A percentile compares a stretch with the other conserved stretches of the same genome.
phyloP scores from a whole-genome alignment of 2,113 vertebrate species.

The Eulacestoma nigropectus region DNA sequence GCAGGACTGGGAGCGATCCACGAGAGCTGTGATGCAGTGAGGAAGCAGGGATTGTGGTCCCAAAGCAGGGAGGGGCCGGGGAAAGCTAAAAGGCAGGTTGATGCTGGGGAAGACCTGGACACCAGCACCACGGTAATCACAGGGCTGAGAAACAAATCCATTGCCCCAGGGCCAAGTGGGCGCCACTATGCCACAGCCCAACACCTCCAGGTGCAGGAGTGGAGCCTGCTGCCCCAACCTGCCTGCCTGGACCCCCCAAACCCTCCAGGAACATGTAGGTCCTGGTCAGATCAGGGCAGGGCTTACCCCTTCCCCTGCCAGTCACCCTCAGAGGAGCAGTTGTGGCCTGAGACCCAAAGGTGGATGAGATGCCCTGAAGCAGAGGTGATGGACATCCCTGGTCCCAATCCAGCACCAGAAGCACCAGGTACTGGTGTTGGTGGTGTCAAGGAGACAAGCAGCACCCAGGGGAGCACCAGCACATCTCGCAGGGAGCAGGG shows the following conservation, averaged over 20 bases:
- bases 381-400: neutral
- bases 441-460: neutral
- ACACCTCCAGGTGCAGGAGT: neutral
- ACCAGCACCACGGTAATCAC: neutral
- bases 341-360: neutral
- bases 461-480: neutral
- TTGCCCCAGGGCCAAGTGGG: neutral
- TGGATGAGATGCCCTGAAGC: neutral
- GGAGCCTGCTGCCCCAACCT: neutral
- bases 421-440: neutral
- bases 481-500: fast-evolving
- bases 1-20: neutral
- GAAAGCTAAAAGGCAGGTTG: neutral
- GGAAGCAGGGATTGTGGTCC: neutral
- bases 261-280: neutral
- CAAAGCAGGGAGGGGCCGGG: neutral
- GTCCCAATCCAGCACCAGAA: neutral
- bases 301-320: neutral
- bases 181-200: neutral
- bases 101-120: neutral
- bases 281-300: neutral
- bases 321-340: neutral
- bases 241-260: neutral
- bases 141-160: neutral
- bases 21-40: neutral